Percentiles rank a stretch among this genome's conserved stretches.
Evolutionary conservation across 2,113 vertebrate genomes (phyloP).

Genomic region (Heterotis niloticus): DNA sequence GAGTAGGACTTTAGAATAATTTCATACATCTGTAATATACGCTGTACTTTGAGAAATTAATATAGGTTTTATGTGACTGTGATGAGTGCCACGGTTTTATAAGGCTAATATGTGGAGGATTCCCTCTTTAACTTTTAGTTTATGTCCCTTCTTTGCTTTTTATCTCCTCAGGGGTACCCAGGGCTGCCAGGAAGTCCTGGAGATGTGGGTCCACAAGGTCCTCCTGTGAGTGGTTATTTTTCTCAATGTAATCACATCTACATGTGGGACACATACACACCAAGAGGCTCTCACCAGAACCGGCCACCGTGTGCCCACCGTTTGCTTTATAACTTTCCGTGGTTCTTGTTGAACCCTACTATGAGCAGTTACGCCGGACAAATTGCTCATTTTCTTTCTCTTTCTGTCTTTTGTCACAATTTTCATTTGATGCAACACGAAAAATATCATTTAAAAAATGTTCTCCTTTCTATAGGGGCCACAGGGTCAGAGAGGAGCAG

Average conservation of each 20-base stretch:
- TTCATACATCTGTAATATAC: neutral
- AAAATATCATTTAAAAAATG: neutral
- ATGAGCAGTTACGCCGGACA: no score
- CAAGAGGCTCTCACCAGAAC: no score
- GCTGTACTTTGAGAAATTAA: neutral
- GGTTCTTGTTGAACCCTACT: neutral
- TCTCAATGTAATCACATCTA: neutral
- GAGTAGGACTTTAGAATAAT: neutral
- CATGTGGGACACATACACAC: neutral
- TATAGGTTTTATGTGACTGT: neutral
- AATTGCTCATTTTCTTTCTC: neutral
- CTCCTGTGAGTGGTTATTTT: constrained; percentile 72
- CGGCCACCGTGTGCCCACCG: no score
- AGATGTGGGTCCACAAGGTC: constrained; percentile 76
- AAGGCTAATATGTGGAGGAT: neutral
- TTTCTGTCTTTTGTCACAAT: neutral
- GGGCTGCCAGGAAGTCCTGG: constrained; percentile 81
- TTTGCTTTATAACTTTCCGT: no score
- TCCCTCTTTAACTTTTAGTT: no score
- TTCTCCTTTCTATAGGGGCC: constrained; percentile 68
- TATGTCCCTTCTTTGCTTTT: constrained; percentile 24
- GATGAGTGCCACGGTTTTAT: neutral
- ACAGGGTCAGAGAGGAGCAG: constrained; percentile 71
- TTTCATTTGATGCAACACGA: no score
- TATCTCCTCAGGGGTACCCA: constrained; percentile 78